These are phyloP conservation scores for Aegithalos caudatus DNA, from an alignment of 2,113 vertebrate genomes.

Conservation along the genomic window DNA sequence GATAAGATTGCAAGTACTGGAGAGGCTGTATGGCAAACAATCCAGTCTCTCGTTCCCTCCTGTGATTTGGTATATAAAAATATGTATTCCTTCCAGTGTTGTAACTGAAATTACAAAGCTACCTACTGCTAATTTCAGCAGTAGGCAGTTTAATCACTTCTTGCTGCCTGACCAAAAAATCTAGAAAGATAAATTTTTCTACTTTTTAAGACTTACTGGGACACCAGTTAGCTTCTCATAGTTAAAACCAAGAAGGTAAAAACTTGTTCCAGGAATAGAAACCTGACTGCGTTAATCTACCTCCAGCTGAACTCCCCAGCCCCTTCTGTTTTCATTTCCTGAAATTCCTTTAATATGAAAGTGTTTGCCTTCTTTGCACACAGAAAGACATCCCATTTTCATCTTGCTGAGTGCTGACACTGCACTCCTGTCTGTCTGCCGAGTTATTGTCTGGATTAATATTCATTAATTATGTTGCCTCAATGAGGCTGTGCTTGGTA, in stretches of 20 bases:
- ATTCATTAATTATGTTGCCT: conserved; percentile 17
- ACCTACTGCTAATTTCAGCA: neutral
- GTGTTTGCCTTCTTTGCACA: neutral
- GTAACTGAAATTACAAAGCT: neutral
- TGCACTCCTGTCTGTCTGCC: conserved; percentile 16
- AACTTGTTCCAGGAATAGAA: neutral
- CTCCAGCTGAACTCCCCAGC: neutral
- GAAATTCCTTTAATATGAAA: neutral
- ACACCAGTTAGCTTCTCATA: neutral
- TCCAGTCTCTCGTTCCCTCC: neutral
- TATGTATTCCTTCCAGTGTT: neutral
- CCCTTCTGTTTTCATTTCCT: neutral
- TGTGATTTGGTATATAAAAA: neutral
- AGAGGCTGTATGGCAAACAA: neutral
- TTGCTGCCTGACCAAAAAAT: neutral
- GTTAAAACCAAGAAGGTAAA: neutral
- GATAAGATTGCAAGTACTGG: neutral
- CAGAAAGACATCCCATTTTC: neutral
- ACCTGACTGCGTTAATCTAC: neutral
- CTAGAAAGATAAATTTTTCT: neutral
- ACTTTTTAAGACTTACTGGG: neutral
- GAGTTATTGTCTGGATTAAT: conserved; percentile 48
- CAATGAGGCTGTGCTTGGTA: conserved; percentile 10
- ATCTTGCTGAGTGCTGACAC: conserved; percentile 7
- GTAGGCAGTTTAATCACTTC: neutral